These are phyloP conservation scores for Drosophila paranaensis DNA, from an alignment of 2,888 invertebrate genomes.

Conservation along the genomic window DNA sequence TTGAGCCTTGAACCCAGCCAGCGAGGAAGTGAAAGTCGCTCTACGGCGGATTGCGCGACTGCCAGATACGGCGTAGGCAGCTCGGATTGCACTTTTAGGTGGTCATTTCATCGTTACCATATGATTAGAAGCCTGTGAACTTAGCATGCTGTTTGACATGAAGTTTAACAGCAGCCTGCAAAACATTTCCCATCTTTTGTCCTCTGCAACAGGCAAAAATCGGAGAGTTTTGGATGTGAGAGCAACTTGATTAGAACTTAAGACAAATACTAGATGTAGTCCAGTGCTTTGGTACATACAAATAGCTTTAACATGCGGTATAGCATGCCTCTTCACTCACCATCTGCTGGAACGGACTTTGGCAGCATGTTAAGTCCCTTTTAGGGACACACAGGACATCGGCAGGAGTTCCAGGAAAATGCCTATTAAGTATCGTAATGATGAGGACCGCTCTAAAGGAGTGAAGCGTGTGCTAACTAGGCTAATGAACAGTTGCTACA, in stretches of 20 bases:
- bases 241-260: background rate
- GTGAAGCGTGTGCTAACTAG: conserved; percentile 21
- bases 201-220: background rate
- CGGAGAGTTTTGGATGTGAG: background rate
- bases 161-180: background rate
- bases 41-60: background rate
- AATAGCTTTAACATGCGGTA: background rate
- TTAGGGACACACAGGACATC: background rate
- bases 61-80: conserved; percentile 3
- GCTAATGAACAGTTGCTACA: conserved; percentile 35
- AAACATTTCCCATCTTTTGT: too few species aligned
- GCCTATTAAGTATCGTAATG: conserved; percentile 10
- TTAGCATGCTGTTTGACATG: background rate
- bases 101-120: background rate
- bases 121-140: background rate
- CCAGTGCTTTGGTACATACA: background rate
- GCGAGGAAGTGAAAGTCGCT: conserved; percentile 1
- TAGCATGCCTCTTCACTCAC: background rate
- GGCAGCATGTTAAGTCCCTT: background rate
- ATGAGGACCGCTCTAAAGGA: background rate
- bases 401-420: conserved; percentile 5
- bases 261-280: background rate
- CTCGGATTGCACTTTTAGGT: background rate
- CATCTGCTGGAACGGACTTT: too few species aligned
- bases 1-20: background rate